Evolutionary conservation across 2,113 vertebrate species (phyloP), one percentile per base, ranked within the genome.

Genomic region (Megaceryle maxima): DNA sequence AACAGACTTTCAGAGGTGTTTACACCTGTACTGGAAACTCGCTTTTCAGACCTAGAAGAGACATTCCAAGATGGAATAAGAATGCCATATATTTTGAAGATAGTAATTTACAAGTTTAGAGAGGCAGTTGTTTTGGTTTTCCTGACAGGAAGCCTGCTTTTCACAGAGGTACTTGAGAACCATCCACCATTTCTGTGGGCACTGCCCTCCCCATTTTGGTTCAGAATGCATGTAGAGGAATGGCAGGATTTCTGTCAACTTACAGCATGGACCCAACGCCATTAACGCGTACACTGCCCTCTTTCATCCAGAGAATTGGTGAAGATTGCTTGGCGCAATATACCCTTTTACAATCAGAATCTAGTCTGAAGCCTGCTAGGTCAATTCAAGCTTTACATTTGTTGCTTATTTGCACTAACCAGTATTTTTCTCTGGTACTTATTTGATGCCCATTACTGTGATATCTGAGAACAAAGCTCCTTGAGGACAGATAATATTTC

Each of bases 401-500:
- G 96, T 88, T 96, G 92, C 53, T 96, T 37, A 92, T 96, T 97
- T 97, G 74, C 63, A 84, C 44, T 90, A 93, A 83, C 28, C 53
- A 80, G 37, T 59, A 16, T 31, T 91, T 46, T 72, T 84, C 57
- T 95, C 91, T 96, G 95, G 87, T 91, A 21, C 63, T 88, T 90
- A 83, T 95, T 96, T 96, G 92, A 88, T 91, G 77, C 17, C 22
- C 66, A 39, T 95, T 93, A 76, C 80, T 91, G 80, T 93, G 96
- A 93, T 93, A 96, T 95, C 87, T 91, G 96, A 96, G 95, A 97
- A 94, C 73, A 91, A 92, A 79, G 96, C 91, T 89, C 92, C 78
- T 76, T 92, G 66, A 83, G 91, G 91, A 73, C 88, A 94, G 83
- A 92, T 91, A 94, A 28, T 82, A 18, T 73, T 96, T 93, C 92